Evolutionary conservation across 2,888 invertebrate genomes (phyloP), one percentile per base, ranked within the genome.

Genomic region (Acholoe squamosa): DNA sequence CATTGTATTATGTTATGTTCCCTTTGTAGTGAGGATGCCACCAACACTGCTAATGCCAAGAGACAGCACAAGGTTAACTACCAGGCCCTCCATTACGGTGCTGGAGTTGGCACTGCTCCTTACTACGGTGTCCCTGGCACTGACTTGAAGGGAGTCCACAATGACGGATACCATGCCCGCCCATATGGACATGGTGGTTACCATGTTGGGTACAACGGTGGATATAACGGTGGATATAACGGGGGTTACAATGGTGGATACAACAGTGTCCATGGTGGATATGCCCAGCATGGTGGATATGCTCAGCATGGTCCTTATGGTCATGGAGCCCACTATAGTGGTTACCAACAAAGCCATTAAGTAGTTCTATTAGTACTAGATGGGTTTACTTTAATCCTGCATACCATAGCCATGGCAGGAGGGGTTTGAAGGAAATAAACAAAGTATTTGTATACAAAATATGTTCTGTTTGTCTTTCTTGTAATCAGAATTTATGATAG

Each of bases 91-190:
- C 33, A 84, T 43, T 51, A 84, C 43, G 84, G 84, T 22, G 84
- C 84, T 84, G 84, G 84, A 51, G 84, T 84, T 33, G 84, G 84
- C 25, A 84, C 84, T 51, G 84, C 84, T 51, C 84, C 84, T 28
- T 84, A 84, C 84, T 51, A 51, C 22, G 84, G 84, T 51, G 84
- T 84, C 33, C 84, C 84, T 3, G 84, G 84, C 34, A 34, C 84
- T 22, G 34, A 33, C 51, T 0, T 34, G 43, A 51, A 84, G 84
- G 51, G 84, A 51, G n/a, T 25, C 84, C 84, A 34, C 71, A 71
- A 31, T 51, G 84, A 34, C 33, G 22, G 16, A 31, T 84, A 84
- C 28, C 16, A 28, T 14, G 22, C 7, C n/a, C 5, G n/a, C 14
- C 3, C 22, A 43, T 14, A 28, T 71, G 84, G 84, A n/a, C n/a